Base-by-base conservation (phyloP, 2,113 vertebrate genomes). In the Murina feae region DNA sequence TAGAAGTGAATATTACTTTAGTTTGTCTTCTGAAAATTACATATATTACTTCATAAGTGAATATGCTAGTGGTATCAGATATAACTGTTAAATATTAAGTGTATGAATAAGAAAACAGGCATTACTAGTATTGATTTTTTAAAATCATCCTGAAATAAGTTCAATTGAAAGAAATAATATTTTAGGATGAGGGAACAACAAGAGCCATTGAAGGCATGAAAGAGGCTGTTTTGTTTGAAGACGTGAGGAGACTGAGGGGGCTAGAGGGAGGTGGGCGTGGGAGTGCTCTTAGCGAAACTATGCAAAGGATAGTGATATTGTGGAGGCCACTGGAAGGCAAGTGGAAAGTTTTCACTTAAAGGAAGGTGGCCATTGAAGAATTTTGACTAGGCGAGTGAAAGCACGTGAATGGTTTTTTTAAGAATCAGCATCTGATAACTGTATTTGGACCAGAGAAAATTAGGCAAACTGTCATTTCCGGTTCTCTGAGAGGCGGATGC, bases 11-110 rank as follows among this genome's bases (percentile, higher is more conserved):
- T 63, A 84, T 37, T 49, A 84, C 2, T 84, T 82, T 88, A 42
- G 51, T 69, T 86, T 78, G 2, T 74, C 30, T 93, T 81, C 39
- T 89, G 63, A 86, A 94, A 90, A 90, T 88, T 82, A 21, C 21
- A 35, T 5, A 21, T 47, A 71, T 74, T 20, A 66, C 4, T 72
- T 86, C 14, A 39, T 39, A 49, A 25, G 10, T 81, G 47, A 89
- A 35, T 76, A 86, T 14, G 30, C 5, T 55, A 75, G 10, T 53
- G 6, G 3, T 42, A 51, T 55, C 11, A 89, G 37, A 75, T 42
- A 39, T 58, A 86, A 89, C 74, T 86, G 83, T 30, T 32, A 94
- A 75, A 49, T 83, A 90, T 53, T 49, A 55, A 55, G 37, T 88
- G 21, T 80, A 47, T 58, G 37, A 23, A 69, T 63, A 63, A 60